These are phyloP conservation scores for Pampusana beccarii DNA, from an alignment of 2,113 vertebrate genomes.

Conservation along the genomic window DNA sequence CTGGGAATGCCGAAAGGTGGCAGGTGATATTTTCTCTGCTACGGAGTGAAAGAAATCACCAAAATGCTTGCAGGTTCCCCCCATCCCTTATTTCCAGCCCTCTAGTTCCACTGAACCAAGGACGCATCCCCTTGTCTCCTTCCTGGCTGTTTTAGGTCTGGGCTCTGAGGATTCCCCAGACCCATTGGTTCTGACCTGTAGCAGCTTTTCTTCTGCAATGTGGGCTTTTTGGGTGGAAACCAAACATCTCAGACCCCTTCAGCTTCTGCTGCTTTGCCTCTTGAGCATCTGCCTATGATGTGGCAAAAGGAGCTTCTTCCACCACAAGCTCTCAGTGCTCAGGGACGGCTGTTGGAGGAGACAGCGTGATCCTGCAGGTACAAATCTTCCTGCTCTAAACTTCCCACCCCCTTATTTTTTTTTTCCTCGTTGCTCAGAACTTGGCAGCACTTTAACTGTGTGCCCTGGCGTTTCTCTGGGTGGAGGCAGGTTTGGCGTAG, in stretches of 20 bases:
- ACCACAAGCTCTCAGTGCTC: background rate
- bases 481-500: background rate
- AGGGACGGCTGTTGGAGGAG: background rate
- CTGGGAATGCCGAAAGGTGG: slow-evolving; percentile 11
- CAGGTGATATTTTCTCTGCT: slow-evolving; percentile 1
- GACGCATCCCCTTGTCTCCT: background rate
- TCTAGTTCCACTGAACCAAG: background rate
- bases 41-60: background rate
- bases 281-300: background rate
- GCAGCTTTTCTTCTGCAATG: background rate
- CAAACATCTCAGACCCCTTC: background rate
- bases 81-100: background rate
- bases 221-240: background rate
- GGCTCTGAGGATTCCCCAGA: background rate
- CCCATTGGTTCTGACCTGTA: background rate
- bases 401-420: background rate
- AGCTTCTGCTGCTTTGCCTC: background rate
- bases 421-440: background rate
- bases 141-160: background rate
- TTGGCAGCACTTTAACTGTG: background rate
- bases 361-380: background rate
- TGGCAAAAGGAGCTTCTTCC: background rate
- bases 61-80: background rate
- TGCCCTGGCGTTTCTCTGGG: background rate
- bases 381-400: background rate